Conservation (phyloP, 2,113 vertebrate species). For the Tor tambroides region DNA sequence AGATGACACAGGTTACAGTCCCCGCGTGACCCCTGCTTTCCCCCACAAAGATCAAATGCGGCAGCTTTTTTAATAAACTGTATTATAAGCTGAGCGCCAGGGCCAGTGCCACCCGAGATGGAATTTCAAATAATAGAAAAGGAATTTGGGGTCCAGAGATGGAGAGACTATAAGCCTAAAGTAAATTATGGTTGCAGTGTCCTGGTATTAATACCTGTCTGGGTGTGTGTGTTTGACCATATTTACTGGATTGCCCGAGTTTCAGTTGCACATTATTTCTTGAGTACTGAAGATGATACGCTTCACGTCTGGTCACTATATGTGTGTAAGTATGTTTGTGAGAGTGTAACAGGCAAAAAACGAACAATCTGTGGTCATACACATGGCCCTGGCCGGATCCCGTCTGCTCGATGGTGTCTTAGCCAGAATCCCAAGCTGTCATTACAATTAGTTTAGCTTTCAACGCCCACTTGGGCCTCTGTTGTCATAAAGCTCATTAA, state of each 20-base stretch:
- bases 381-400: conserved; percentile 2
- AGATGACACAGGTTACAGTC: conserved; percentile 78
- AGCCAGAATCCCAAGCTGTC: conserved; percentile 35
- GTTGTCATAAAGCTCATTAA: conserved; percentile 48
- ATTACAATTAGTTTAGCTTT: conserved; percentile 27
- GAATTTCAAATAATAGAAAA: conserved; percentile 68
- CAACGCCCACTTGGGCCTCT: conserved; percentile 21
- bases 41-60: conserved; percentile 56
- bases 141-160: conserved; percentile 55
- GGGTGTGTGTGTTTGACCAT: conserved; percentile 20
- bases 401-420: conserved; percentile 5
- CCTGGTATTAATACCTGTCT: conserved; percentile 44
- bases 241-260: conserved; percentile 10
- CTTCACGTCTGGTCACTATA: background rate
- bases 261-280: conserved; percentile 33
- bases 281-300: background rate
- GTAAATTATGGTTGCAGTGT: conserved; percentile 65
- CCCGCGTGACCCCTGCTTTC: conserved; percentile 72
- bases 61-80: conserved; percentile 76
- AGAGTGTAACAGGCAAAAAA: background rate
- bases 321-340: conserved; percentile 16
- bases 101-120: conserved; percentile 55
- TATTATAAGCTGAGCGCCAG: conserved; percentile 68
- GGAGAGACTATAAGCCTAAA: conserved; percentile 67
- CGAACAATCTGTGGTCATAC: conserved; percentile 1